Evolutionary conservation across 2,797 vertebrate species (phyloP), one percentile per base, ranked within the genome.

Genomic region (Vultur gryphus): DNA sequence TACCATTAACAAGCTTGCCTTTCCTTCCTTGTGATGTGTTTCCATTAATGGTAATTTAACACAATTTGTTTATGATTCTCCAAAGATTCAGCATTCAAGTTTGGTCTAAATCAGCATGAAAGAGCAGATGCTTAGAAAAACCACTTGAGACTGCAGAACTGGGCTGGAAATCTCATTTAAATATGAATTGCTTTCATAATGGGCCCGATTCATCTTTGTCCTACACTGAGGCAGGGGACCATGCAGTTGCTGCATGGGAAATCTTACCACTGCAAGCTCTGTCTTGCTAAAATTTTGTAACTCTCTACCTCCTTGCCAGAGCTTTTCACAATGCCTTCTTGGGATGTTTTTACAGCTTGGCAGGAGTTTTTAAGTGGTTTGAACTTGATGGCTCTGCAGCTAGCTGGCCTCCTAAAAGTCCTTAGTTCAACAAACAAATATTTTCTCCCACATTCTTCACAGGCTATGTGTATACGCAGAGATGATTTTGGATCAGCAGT

Each of bases 51-150:
- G 71, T 62, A 95, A 89, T 96, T 95, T 93, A 91, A 64, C 82
- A 94, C 83, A 85, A 87, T 96, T 96, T 97, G 92, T 95, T 84
- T 92, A 88, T 72, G 96, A 95, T 96, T 87, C 95, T 94, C 94
- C 65, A 90, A 96, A 92, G 90, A 94, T 82, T 88, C 85, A 70
- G 82, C 69, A 33, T 94, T 94, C 11, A 29, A 78, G 65, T 75
- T 95, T 72, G 82, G 94, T 87, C 90, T 95, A 96, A 93, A 96
- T 90, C 87, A 94, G 83, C 95, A 94, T 31, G 83, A 92, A 97
- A 85, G 66, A 91, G 81, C 95, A 97, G 95, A 96, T 96, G 96
- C 93, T 92, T 94, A 84, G 78, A 87, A 82, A 77, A 97, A 81
- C 55, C 95, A 65, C 95, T 87, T 69, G 90, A 96, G 93, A 95